Percentiles rank a stretch among this genome's conserved stretches.
phyloP scores from a whole-genome alignment of 1,140 invertebrate genomes.

The Caerostris darwini region DNA sequence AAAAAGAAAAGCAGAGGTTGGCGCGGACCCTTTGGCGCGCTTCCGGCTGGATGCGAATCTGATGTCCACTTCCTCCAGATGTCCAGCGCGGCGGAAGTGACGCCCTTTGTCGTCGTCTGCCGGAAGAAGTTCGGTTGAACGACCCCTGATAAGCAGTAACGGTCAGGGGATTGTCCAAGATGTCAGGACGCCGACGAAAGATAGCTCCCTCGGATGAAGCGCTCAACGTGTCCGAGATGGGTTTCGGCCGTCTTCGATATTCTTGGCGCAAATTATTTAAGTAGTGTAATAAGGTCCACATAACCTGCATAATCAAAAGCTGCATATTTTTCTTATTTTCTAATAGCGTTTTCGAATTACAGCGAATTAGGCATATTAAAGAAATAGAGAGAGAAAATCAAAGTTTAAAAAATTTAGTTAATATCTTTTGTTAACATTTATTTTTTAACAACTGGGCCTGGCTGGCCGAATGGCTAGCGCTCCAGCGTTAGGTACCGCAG shows the following conservation, averaged over 20 bases:
- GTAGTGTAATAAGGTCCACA: no score
- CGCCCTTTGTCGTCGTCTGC: constrained; percentile 12
- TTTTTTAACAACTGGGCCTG: no score
- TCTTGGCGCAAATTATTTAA: no score
- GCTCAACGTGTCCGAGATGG: background rate
- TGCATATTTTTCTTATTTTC: no score
- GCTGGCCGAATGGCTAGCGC: no score
- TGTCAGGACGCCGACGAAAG: background rate
- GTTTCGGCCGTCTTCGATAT: background rate
- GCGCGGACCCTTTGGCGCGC: background rate
- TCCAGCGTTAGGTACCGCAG: no score
- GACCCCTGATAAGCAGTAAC: constrained; percentile 46
- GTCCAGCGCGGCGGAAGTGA: constrained; percentile 61
- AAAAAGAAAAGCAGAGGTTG: background rate
- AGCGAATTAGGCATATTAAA: no score
- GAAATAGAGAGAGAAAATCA: no score
- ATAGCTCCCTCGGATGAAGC: background rate
- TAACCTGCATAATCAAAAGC: no score
- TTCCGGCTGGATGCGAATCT: constrained; percentile 32
- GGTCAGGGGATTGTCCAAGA: constrained; percentile 14
- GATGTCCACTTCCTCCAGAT: constrained; percentile 71
- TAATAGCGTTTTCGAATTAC: no score
- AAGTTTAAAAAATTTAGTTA: no score
- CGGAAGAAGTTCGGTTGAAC: constrained; percentile 59
- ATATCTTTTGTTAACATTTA: no score